phyloP scores from a whole-genome alignment of 92 coral and sea anemone genomes.

The Desmophyllum pertusum region DNA sequence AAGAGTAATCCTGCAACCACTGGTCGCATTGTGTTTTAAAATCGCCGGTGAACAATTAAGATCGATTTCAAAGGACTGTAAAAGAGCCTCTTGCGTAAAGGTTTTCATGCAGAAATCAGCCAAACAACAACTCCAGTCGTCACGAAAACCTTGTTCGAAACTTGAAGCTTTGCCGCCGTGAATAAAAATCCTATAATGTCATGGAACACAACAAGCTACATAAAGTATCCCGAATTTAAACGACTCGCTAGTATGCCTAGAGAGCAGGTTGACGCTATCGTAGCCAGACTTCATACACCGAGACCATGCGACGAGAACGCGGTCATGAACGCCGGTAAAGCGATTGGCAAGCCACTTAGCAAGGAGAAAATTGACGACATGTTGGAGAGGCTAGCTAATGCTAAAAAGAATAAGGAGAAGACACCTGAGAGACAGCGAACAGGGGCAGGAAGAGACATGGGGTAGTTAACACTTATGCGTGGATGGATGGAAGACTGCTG shows the following conservation, averaged over 20 bases:
- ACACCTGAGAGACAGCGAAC: conserved; percentile 87
- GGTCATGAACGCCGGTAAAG: conserved; percentile 2
- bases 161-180: neutral
- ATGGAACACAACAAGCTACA: conserved; percentile 67
- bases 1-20: neutral
- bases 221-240: conserved; percentile 58
- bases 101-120: neutral
- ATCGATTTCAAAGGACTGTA: neutral
- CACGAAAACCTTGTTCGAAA: conserved; percentile 6
- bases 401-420: conserved; percentile 62
- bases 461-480: conserved; percentile 79
- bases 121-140: neutral
- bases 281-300: conserved; percentile 66
- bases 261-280: conserved; percentile 69
- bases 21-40: neutral
- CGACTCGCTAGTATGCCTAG: conserved; percentile 55
- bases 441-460: conserved; percentile 58
- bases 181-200: conserved; percentile 61
- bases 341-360: conserved; percentile 48
- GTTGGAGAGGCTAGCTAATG: conserved; percentile 83
- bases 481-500: conserved; percentile 66
- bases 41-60: conserved; percentile 3
- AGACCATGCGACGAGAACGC: conserved; percentile 43
- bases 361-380: conserved; percentile 53
- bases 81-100: neutral